Percentiles rank a stretch among this genome's conserved stretches.
phyloP scores from a whole-genome alignment of 2,113 vertebrate species.

The Xyliphius kryptos region DNA sequence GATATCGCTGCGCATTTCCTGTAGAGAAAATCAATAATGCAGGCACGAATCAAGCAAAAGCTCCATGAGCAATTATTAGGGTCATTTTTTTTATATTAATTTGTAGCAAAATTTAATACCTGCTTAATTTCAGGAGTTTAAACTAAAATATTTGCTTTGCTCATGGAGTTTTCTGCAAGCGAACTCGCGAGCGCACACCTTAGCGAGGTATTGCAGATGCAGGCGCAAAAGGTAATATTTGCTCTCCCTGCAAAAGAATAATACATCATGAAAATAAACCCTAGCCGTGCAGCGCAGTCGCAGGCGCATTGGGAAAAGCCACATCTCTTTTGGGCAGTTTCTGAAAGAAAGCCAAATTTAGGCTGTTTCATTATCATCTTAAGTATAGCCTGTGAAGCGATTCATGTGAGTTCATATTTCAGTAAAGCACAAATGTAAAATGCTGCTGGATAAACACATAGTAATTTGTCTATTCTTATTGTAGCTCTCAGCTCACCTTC shows the following conservation, averaged over 20 bases:
- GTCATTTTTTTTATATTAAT: too few relatives aligned
- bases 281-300: conserved; percentile 85
- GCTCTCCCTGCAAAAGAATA: conserved; percentile 96
- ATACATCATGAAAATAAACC: conserved; percentile 84
- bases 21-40: conserved; percentile 82
- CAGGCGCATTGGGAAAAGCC: conserved; percentile 80
- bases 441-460: not conserved
- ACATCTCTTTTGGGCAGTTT: conserved; percentile 96
- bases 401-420: conserved; percentile 20
- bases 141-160: too few relatives aligned
- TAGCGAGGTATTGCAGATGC: conserved; percentile 78
- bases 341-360: conserved; percentile 70
- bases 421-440: conserved; percentile 2
- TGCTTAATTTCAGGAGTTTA: too few relatives aligned
- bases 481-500: conserved; percentile 85
- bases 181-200: conserved; percentile 73
- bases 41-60: conserved; percentile 63
- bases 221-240: conserved; percentile 69
- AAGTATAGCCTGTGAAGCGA: too few relatives aligned
- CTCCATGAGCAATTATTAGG: conserved; percentile 97
- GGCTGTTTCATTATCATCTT: too few relatives aligned
- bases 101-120: too few relatives aligned
- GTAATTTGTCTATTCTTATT: conserved; percentile 34
- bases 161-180: conserved; percentile 82
- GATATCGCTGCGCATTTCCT: conserved; percentile 83